A percentile compares a stretch with the other conserved stretches of the same genome.
Conservation (phyloP, 1,140 invertebrate genomes). For the Helicoverpa armigera region DNA sequence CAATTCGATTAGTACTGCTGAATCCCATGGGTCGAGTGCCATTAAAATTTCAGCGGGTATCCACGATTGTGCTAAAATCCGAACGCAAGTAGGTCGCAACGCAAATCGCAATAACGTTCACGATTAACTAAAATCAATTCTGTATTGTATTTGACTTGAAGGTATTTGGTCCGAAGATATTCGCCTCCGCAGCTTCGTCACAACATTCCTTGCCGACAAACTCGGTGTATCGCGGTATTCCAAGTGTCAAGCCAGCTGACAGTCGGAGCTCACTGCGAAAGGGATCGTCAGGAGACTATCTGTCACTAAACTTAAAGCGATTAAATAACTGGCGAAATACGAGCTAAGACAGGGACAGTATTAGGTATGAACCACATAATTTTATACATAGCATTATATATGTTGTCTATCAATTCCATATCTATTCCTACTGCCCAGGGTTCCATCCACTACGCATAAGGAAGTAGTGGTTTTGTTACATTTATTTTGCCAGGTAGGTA, state of each 20-base stretch:
- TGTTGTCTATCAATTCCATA: no score
- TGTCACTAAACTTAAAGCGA: conserved; percentile 27
- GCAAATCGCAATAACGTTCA: conserved; percentile 15
- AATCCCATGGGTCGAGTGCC: conserved; percentile 23
- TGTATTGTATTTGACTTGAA: conserved; percentile 32
- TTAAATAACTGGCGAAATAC: conserved; percentile 12
- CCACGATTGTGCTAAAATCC: conserved; percentile 19
- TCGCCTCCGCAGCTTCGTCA: conserved; percentile 21
- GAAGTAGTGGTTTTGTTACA: no score
- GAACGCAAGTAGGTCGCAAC: conserved; percentile 23
- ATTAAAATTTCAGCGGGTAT: conserved; percentile 37
- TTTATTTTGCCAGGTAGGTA: no score
- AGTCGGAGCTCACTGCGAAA: conserved; percentile 32
- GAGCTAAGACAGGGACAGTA: no score
- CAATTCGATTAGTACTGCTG: conserved; percentile 32
- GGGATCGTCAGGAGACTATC: conserved; percentile 29
- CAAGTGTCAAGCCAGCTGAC: conserved; percentile 52
- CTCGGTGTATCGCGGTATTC: conserved; percentile 47
- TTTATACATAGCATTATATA: no score
- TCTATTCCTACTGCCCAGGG: no score
- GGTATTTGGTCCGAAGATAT: conserved; percentile 42
- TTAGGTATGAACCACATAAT: no score
- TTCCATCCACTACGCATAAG: no score
- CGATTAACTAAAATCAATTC: conserved; percentile 34
- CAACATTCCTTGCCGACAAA: conserved; percentile 46